These are phyloP conservation scores for Stenodema calcarata DNA, from an alignment of 2,888 invertebrate genomes.

Conservation along the genomic window DNA sequence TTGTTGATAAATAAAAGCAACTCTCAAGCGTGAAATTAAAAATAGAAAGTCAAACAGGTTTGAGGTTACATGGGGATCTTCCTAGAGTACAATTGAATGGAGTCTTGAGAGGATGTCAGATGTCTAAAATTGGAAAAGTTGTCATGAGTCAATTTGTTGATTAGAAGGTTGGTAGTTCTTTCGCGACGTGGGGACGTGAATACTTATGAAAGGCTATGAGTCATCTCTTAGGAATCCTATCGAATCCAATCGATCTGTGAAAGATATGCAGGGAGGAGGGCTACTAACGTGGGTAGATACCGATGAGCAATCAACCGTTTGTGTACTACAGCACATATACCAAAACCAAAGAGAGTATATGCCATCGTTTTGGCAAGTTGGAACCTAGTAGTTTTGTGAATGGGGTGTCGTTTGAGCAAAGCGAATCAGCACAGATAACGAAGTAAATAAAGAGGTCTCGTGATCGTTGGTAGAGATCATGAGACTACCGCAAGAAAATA, in stretches of 20 bases:
- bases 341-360: background rate
- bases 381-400: background rate
- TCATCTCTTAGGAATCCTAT: background rate
- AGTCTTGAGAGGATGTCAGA: too few relatives aligned
- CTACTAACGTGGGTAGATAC: conserved; percentile 55
- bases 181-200: background rate
- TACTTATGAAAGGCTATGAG: background rate
- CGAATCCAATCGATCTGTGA: background rate
- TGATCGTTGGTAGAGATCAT: background rate
- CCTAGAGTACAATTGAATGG: too few relatives aligned
- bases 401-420: background rate
- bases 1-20: too few relatives aligned
- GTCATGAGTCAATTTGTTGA: background rate
- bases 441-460: background rate
- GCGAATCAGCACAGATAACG: background rate
- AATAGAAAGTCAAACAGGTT: too few relatives aligned
- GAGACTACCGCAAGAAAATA: background rate
- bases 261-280: background rate
- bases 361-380: background rate
- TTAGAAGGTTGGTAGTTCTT: background rate
- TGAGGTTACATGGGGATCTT: too few relatives aligned
- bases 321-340: background rate
- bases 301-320: background rate
- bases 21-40: too few relatives aligned
- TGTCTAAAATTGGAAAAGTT: background rate